phyloP scores from a whole-genome alignment of 2,113 vertebrate species.

The Anser brachyrhynchus region DNA sequence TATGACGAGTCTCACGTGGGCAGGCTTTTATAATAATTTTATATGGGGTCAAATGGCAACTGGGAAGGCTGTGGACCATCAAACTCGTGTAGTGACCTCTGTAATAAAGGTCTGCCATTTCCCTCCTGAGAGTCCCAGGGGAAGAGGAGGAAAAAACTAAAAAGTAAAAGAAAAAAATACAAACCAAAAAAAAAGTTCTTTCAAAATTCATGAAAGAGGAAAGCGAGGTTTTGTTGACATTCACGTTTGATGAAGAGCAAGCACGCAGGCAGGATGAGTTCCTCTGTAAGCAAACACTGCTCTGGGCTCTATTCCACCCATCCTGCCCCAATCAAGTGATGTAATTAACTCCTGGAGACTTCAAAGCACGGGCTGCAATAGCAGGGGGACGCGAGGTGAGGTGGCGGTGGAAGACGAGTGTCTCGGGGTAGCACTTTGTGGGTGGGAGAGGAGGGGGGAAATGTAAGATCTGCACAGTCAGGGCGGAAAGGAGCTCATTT shows the following conservation, averaged over 20 bases:
- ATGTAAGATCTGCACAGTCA: not conserved
- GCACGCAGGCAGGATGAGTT: constrained; percentile 5
- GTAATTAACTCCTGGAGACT: constrained; percentile 25
- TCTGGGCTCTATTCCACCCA: not conserved
- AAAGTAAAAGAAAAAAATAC: not conserved
- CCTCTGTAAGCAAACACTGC: constrained; percentile 55
- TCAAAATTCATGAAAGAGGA: constrained; percentile 71
- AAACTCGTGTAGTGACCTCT: not conserved
- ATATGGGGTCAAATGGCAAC: not conserved
- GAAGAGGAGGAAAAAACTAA: not conserved
- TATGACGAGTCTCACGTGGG: not conserved
- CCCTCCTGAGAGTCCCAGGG: not conserved
- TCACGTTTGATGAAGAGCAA: constrained; percentile 74
- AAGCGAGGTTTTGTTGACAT: constrained; percentile 73
- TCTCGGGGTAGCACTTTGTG: not conserved
- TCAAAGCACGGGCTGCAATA: not conserved
- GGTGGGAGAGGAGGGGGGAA: not conserved
- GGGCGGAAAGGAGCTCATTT: constrained; percentile 44
- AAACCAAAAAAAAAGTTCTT: constrained; percentile 45
- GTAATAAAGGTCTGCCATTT: not conserved
- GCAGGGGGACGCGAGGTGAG: not conserved
- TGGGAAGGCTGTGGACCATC: constrained; percentile 23
- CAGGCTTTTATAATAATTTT: constrained; percentile 29
- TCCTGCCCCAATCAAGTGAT: constrained; percentile 10
- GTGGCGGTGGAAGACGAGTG: not conserved